Evolutionary conservation across 2,113 vertebrate genomes (phyloP), one percentile per base, ranked within the genome.

Genomic region (Sturnus vulgaris): DNA sequence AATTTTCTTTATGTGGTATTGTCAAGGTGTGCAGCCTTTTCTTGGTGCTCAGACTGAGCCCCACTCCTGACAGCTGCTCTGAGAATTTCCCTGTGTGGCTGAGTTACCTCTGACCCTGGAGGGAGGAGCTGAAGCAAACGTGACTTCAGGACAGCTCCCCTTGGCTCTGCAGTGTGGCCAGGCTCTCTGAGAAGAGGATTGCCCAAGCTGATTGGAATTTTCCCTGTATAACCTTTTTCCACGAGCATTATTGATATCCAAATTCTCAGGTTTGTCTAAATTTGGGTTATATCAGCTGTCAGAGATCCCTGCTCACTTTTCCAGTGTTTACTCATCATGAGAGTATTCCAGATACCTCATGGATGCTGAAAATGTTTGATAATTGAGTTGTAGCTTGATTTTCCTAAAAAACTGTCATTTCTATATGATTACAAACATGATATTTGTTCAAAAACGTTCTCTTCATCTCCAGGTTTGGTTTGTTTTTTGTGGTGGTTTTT

Each of bases 351-450:
- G 31, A 12, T 44, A 49, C 23, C 16, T 86, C 52, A 50, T 9
- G 4, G 42, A 47, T 12, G 22, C 12, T 53, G 28, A 40, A 84
- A 71, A 37, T 56, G 25, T 11, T 71, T 55, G 7, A 20, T 73
- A 53, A 69, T 40, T 59, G 11, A 77, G 5, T 11, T 25, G 7
- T 53, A 47, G 18, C 27, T 86, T 76, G 46, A 70, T 40, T 83
- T 71, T 44, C 57, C 9, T 70, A 12, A 71, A 76, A 82, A 75
- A 2, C 1, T 3, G 12, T 4, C 7, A 42, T 81, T 84, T 91
- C 11, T 28, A 11, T 25, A 14, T 18, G 10, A 27, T 50, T 7
- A 18, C 5, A 60, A 46, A 53, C 5, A 2, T 14, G 4, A 0
- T 37, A 6, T 27, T 50, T 84, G 1, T 21, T 56, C 0, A 22